Percentiles rank a stretch among this genome's conserved stretches.
These are phyloP conservation scores for Drosophila trichaetosa DNA, from an alignment of 2,888 invertebrate species.

Conservation along the genomic window DNA sequence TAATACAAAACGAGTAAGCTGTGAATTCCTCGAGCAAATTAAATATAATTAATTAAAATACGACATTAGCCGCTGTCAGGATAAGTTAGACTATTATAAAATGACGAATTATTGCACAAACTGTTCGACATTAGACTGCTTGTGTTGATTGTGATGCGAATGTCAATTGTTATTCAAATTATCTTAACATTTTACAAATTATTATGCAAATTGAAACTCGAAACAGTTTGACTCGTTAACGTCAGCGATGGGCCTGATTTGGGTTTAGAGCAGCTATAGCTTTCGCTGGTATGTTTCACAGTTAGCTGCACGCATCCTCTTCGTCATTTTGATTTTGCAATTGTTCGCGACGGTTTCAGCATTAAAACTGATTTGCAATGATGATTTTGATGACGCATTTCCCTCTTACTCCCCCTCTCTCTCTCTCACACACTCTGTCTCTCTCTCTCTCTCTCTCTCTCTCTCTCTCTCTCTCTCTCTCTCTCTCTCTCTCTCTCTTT, in stretches of 20 bases:
- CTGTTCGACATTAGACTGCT: neutral
- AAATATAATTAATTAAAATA: neutral
- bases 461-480: neutral
- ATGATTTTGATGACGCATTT: constrained; percentile 39
- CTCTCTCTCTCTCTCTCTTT: neutral
- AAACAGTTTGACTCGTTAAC: neutral
- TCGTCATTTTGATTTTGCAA: neutral
- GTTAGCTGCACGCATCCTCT: neutral
- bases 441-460: neutral
- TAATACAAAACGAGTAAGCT: constrained; percentile 27
- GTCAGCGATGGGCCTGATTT: neutral
- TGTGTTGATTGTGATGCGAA: neutral
- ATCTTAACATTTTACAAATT: neutral
- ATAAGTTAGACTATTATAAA: neutral
- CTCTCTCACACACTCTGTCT: neutral
- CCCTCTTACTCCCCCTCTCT: neutral
- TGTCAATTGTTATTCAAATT: neutral
- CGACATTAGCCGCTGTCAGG: neutral
- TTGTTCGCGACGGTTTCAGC: neutral
- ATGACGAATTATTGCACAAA: neutral
- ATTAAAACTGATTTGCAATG: constrained; percentile 32
- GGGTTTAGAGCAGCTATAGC: neutral
- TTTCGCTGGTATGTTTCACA: constrained; percentile 9
- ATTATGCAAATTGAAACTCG: too few species aligned
- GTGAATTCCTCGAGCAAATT: constrained; percentile 30